Base-by-base conservation (phyloP, 2,797 vertebrate species). In the Sebastes paucispinis region DNA sequence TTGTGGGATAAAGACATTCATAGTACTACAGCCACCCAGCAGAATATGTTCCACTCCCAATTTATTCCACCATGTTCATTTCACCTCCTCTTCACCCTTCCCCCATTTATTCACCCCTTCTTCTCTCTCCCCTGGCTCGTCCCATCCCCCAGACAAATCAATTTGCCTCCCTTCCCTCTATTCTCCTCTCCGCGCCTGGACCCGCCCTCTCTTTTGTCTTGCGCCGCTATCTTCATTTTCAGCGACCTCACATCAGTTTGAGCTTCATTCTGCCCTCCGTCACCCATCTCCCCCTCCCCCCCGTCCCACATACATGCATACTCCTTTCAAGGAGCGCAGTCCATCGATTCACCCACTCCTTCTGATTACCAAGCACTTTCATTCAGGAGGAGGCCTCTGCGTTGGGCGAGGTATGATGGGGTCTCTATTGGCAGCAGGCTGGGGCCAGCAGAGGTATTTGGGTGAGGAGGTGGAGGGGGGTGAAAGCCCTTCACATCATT, bases 201-300 rank as follows among this genome's bases (percentile, higher is more conserved):
- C 82, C 83, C 88, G 8, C 88, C 90, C 79, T 79, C 76, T 82
- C 90, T 89, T 94, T 93, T 93, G 90, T 93, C 86, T 92, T 24
- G 9, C 16, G 5, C 55, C 12, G 43, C 68, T 50, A 87, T 91
- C 84, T 90, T 91, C 86, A 92, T 90, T 93, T 93, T 92, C 83
- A 86, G 80, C 64, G 5, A 90, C 78, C 89, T 87, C 78, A 52
- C 89, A 91, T 89, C 77, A 92, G 84, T 90, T 85, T 82, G 64
- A 81, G 86, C 77, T 76, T 70, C 58, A 8, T 22, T 18, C 39
- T 8, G 18, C 25, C 69, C 75, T 60, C 76, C 34, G 29, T 20
- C n/a, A 16, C 29, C 11, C 43, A 16, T 47, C 9, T 2, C 25
- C 63, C 60, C 22, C 10, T 39, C 68, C 18, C 13, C 62, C 57